Evolutionary conservation across 1,140 invertebrate genomes (phyloP).

Genomic region (Pygmarrhopalites habei): DNA sequence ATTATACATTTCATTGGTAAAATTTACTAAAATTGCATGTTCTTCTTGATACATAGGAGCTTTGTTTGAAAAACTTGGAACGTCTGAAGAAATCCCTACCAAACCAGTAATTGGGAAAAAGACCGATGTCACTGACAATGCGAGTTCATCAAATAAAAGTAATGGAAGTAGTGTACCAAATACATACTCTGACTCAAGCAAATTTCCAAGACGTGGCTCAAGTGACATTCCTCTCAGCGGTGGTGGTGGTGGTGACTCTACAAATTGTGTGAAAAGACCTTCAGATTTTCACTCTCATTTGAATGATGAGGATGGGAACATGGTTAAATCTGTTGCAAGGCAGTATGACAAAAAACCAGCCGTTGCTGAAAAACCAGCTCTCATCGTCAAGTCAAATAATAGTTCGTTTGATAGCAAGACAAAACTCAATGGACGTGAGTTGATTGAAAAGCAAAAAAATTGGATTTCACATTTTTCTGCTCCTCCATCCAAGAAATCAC

Average conservation of each 20-base stretch:
- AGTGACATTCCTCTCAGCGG: no score
- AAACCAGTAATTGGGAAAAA: no score
- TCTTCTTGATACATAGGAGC: no score
- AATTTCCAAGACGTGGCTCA: not conserved
- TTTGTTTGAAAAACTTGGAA: conserved; percentile 83
- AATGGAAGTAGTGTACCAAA: not conserved
- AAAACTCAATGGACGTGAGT: conserved; percentile 70
- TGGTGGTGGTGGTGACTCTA: no score
- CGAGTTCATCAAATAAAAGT: no score
- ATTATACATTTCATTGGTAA: no score
- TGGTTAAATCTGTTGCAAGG: conserved; percentile 1
- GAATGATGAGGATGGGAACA: no score
- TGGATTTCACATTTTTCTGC: conserved; percentile 74
- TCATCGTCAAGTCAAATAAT: not conserved
- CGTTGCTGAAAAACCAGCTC: conserved; percentile 22
- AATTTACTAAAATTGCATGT: no score
- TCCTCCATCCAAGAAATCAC: conserved; percentile 59
- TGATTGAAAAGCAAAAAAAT: conserved; percentile 82
- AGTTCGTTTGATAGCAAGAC: not conserved
- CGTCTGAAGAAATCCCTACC: conserved; percentile 56
- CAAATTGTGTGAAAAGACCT: no score
- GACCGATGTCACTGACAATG: no score
- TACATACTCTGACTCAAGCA: not conserved
- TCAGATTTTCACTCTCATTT: no score
- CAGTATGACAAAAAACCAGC: conserved; percentile 25